Evolutionary conservation across 2,113 vertebrate species (phyloP).

Genomic region (Tragelaphus strepsiceros): DNA sequence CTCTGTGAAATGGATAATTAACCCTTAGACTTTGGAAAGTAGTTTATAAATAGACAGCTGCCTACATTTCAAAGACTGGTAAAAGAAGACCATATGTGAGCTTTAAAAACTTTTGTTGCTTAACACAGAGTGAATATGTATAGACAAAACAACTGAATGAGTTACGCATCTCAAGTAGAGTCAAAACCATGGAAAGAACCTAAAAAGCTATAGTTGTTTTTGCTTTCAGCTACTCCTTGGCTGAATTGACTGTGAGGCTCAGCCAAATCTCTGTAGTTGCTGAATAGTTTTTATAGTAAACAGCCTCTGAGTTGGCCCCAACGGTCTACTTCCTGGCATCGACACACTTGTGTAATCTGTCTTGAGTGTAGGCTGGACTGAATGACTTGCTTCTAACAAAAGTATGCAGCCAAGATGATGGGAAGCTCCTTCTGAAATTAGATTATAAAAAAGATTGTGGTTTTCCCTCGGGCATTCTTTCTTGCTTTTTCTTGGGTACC

Average conservation of each 20-base stretch:
- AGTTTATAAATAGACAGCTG: background rate
- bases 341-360: background rate
- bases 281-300: background rate
- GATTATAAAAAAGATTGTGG: background rate
- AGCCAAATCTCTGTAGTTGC: background rate
- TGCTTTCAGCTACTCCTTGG: background rate
- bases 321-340: background rate
- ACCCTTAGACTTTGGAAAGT: background rate
- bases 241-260: background rate
- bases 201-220: background rate
- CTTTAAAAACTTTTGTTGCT: background rate
- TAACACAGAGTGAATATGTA: background rate
- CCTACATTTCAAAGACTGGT: background rate
- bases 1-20: conserved; percentile 3
- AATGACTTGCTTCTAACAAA: background rate
- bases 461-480: background rate
- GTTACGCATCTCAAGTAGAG: background rate
- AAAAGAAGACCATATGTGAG: background rate
- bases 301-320: background rate
- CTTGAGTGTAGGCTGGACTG: background rate
- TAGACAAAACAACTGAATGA: background rate
- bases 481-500: background rate
- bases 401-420: background rate
- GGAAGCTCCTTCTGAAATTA: background rate
- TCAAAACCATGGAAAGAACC: background rate